Percentiles rank a stretch among this genome's conserved stretches.
Conservation (phyloP, 1,140 invertebrate genomes). For the Lordiphosa clarofinis region DNA sequence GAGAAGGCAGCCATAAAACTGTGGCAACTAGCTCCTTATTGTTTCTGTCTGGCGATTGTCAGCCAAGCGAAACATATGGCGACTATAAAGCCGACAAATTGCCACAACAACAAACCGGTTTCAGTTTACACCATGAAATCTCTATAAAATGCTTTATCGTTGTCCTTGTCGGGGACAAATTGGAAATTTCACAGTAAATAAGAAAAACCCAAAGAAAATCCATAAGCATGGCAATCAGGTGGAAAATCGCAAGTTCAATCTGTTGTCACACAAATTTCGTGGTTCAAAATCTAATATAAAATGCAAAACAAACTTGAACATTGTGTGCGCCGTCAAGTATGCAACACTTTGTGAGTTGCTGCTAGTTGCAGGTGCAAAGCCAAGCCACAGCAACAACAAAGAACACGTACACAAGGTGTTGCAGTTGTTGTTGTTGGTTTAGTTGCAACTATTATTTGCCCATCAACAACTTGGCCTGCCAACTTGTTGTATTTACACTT, state of each 20-base stretch:
- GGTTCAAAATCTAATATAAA: conserved; percentile 34
- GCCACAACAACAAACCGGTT: conserved; percentile 25
- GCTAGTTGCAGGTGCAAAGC: conserved; percentile 24
- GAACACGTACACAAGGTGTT: conserved; percentile 54
- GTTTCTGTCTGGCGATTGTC: conserved; percentile 32
- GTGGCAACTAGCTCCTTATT: conserved; percentile 1
- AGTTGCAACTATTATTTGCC: conserved; percentile 68
- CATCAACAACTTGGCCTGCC: conserved; percentile 69
- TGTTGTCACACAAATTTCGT: conserved; percentile 32
- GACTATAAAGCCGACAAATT: conserved; percentile 18
- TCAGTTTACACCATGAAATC: no score
- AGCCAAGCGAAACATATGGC: conserved; percentile 8
- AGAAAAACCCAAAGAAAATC: conserved; percentile 12
- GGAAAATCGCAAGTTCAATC: conserved; percentile 15
- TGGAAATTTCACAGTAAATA: conserved; percentile 25
- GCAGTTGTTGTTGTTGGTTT: conserved; percentile 34
- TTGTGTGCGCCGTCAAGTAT: no score
- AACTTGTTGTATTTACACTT: conserved; percentile 60
- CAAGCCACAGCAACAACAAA: conserved; percentile 26
- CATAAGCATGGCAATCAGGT: background rate
- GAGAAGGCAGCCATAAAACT: conserved; percentile 53
- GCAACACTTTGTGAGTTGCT: conserved; percentile 36
- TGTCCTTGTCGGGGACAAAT: conserved; percentile 1
- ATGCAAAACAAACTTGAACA: conserved; percentile 41
- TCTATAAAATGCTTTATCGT: no score